Conservation (phyloP, 2,113 vertebrate species). For the Anoplopoma fimbria region DNA sequence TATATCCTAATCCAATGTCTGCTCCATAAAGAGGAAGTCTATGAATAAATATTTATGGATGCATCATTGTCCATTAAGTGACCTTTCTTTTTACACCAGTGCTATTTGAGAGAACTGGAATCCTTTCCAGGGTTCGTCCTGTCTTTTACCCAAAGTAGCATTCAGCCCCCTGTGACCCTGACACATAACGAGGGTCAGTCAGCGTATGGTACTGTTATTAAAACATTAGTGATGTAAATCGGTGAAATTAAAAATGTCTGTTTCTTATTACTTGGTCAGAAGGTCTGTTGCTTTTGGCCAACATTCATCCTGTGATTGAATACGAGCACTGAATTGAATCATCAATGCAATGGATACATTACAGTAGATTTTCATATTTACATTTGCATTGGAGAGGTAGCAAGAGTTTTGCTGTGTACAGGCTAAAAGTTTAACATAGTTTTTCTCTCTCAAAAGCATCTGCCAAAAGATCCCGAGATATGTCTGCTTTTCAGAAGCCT, state of each 20-base stretch:
- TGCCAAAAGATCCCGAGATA: slow-evolving; percentile 14
- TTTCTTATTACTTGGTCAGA: not conserved
- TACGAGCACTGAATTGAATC: not conserved
- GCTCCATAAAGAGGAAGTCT: not conserved
- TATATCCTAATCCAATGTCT: not conserved
- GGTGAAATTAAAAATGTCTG: not conserved
- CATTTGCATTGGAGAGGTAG: not conserved
- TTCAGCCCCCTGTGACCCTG: slow-evolving; percentile 15
- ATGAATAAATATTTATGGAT: not conserved
- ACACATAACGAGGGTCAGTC: slow-evolving; percentile 1
- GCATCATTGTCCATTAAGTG: not conserved
- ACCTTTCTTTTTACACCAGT: not conserved
- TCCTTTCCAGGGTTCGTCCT: slow-evolving; percentile 4
- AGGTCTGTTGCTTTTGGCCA: not conserved
- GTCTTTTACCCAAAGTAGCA: slow-evolving; percentile 4
- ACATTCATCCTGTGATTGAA: not conserved
- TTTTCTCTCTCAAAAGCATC: not conserved
- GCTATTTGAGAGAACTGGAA: not conserved
- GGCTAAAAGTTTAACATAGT: not conserved
- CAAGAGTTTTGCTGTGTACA: not conserved
- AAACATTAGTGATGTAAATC: slow-evolving; percentile 33
- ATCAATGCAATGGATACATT: not conserved
- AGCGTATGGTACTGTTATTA: slow-evolving; percentile 14
- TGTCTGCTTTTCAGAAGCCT: slow-evolving; percentile 27
- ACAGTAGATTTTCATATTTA: not conserved